Base-by-base conservation (phyloP, 2,888 invertebrate species). In the Sisyra nigra region DNA sequence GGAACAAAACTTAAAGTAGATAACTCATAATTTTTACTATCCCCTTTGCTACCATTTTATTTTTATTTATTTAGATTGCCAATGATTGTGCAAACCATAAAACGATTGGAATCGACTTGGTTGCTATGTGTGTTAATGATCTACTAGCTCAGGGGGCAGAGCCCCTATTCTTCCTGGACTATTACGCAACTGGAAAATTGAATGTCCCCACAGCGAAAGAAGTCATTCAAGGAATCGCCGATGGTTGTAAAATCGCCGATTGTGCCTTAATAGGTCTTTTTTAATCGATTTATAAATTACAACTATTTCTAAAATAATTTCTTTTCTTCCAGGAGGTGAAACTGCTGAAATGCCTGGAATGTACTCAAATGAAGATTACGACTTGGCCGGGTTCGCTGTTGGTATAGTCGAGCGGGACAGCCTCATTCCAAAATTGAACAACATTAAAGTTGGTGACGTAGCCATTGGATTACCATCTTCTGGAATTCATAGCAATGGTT, bases 121-220 rank as follows among this genome's bases (percentile, higher is more conserved):
- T 98, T 2, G 97, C 96, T 3, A 94, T 96, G 92, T 94, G 94
- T 57, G 94, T 89, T 37, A 98, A 98, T 65, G 94, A 97, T 61
- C 78, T 97, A 41, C 66, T 98, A 40, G 92, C 92, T 50, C 86
- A 92, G 47, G 96, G 94, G 36, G 97, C 94, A 0, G 89, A 92
- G 54, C 94, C 97, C 0, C 70, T 98, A 50, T 94, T 89, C 52
- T 97, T 98, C 65, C 67, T 98, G 13, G 97, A 98, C 68, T 97
- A 97, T 61, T 92, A 91, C 63, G 93, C 96, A 15, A 89, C 89
- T 56, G 92, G 94, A 0, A 69, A 76, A 42, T 67, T 98, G 46
- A 75, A 89, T 53, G 78, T 89, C 1, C 68, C 74, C 1, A 68
- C 78, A 1, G 87, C 92, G 0, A 71, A 76, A 3, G 69, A 77